Base-by-base conservation (phyloP, 2,888 invertebrate genomes). In the Tholera decimalis region DNA sequence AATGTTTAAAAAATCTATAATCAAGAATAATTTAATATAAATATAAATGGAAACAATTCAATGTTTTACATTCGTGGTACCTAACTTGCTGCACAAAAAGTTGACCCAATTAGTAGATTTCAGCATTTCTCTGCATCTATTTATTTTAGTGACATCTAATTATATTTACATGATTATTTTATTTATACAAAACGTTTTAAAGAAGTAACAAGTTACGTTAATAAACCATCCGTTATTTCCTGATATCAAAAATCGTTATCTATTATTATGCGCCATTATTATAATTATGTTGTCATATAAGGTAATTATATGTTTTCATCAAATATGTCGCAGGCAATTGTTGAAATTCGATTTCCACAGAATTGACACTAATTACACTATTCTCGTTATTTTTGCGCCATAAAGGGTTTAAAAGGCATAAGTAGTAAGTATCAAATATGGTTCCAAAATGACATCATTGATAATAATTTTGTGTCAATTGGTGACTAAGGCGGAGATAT, bases 381-480 rank as follows among this genome's bases (percentile, higher is more conserved):
- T 51, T 55, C 26, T 54, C n/a, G 39, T 51, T 13, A 39, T 18
- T 33, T 37, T 22, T 39, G 24, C 15, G 33, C 46, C 28, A 46
- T 35, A 8, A 11, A 11, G 15, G 15, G 8, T n/a, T 28, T 56
- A 46, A 26, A 72, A 33, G 66, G 50, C 3, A 22, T n/a, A n/a
- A n/a, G n/a, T n/a, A n/a, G n/a, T n/a, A 41, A 44, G n/a, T 9
- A 18, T 43, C 43, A 33, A 65, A 65, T 30, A 71, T 41, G 13
- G 33, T 60, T 28, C n/a, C 11, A 47, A 57, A 50, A 55, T 73
- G 73, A 72, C 57, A 57, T 73, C 61, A 72, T 18, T 39, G 22
- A 46, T 18, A 43, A 39, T 15, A 35, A 54, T 9, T 9, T 15
- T 47, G 11, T 30, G 11, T 26, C 18, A 9, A 53, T 18, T 35